Evolutionary conservation across 1,140 invertebrate genomes (phyloP).

Genomic region (Zaprionus taronus): DNA sequence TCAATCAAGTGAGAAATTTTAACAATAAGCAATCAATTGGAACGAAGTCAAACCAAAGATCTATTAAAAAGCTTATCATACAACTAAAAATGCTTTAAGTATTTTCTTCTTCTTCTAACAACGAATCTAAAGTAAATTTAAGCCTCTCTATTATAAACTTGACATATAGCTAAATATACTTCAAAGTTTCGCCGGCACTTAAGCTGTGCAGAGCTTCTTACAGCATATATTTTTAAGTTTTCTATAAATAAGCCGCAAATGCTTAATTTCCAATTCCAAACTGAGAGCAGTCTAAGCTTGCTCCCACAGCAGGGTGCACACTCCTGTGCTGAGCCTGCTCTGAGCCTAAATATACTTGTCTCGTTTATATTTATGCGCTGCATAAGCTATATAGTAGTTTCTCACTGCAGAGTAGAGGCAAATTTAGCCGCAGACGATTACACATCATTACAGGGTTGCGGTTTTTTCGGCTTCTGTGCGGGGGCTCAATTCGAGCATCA

Average conservation of each 20-base stretch:
- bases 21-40: no score
- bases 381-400: constrained; percentile 7
- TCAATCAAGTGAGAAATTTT: no score
- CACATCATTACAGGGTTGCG: constrained; percentile 68
- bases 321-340: background rate
- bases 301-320: background rate
- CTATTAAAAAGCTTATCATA: no score
- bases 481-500: background rate
- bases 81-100: no score
- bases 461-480: background rate
- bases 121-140: no score
- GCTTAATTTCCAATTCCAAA: background rate
- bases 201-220: background rate
- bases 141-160: background rate
- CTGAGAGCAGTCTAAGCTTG: background rate
- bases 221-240: background rate
- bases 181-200: background rate
- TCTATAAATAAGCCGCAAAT: background rate
- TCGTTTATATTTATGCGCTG: constrained; percentile 1
- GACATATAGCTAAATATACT: background rate
- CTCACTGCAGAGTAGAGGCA: constrained; percentile 7
- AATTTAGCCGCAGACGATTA: constrained; percentile 58
- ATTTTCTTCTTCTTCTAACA: no score
- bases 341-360: constrained; percentile 18
- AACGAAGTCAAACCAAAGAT: no score